Evolutionary conservation across 2,888 invertebrate species (phyloP), one percentile per base, ranked within the genome.

Genomic region (Luperina nickerlii): DNA sequence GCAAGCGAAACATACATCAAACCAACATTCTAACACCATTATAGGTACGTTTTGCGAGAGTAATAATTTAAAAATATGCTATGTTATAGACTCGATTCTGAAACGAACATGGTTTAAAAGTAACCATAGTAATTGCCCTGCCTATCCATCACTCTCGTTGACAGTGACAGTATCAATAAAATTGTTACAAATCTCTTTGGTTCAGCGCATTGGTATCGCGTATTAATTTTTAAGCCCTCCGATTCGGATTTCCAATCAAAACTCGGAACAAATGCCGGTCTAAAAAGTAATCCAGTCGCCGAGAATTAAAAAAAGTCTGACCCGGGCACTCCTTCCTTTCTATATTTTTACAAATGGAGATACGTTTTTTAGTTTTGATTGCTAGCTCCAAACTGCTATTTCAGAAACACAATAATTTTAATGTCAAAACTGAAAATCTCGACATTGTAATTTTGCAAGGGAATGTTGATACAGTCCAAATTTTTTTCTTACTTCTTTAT

Each of bases 231-330:
- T 70, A 72, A 72, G 32, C 69, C 42, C 32, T 67, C n/a, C 74
- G 8, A 77, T 60, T 54, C 54, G 13, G 57, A 82, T 84, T 78
- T 76, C 42, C 82, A 78, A 84, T 82, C 48, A 75, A 38, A 81
- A 60, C 48, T 80, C 73, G 13, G 66, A 76, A 63, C 63, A 32
- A 75, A 83, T 54, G 69, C 42, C 38, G 54, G n/a, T 79, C 32
- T 74, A 82, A 74, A 83, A 78, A 57, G 63, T 76, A 78, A 85
- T 76, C 76, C 65, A 51, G 76, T 70, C 4, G 13, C n/a, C 15
- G 20, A 32, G 74, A 71, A 48, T 76, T 54, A 63, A 67, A 76
- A 48, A 75, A 70, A 11, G 42, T n/a, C 38, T 27, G 38, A 45
- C 42, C 24, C 18, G 13, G 45, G 20, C 8, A 27, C 7, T 57